Evolutionary conservation across 2,797 vertebrate genomes (phyloP).

Genomic region (Gymnodraco acuticeps): DNA sequence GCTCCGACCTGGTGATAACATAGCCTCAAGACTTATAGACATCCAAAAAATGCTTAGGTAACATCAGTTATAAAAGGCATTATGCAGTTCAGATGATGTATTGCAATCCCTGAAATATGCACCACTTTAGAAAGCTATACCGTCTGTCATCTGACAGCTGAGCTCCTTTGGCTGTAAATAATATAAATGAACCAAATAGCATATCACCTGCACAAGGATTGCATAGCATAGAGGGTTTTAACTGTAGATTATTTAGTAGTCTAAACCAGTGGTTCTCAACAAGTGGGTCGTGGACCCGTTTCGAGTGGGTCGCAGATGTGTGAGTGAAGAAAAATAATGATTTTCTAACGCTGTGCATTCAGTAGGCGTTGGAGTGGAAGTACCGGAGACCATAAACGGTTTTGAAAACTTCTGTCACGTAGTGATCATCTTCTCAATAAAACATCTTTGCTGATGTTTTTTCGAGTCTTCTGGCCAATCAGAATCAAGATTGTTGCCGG

Average conservation of each 20-base stretch:
- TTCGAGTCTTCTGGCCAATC: too few species aligned
- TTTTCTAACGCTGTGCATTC: too few species aligned
- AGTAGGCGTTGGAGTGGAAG: too few species aligned
- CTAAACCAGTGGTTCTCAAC: not conserved
- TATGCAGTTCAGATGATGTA: conserved; percentile 56
- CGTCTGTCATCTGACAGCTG: conserved; percentile 35
- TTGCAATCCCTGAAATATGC: conserved; percentile 57
- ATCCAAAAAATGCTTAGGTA: conserved; percentile 53
- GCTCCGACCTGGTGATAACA: conserved; percentile 33
- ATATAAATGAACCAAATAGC: conserved; percentile 35
- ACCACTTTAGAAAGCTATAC: conserved; percentile 35
- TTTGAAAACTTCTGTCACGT: too few species aligned
- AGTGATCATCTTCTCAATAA: too few species aligned
- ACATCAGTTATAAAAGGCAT: conserved; percentile 49
- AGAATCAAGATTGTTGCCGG: too few species aligned
- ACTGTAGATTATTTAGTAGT: conserved; percentile 11
- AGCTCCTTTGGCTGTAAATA: conserved; percentile 42
- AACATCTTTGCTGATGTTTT: too few species aligned
- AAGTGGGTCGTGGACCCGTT: too few species aligned
- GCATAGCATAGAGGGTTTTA: conserved; percentile 8
- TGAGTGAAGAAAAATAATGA: too few species aligned
- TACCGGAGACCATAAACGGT: too few species aligned
- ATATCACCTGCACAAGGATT: conserved; percentile 12
- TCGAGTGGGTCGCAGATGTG: too few species aligned
- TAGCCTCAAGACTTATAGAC: conserved; percentile 36